Evolutionary conservation across 2,888 invertebrate genomes (phyloP), one percentile per base, ranked within the genome.

Genomic region (Habroteleia sp.): DNA sequence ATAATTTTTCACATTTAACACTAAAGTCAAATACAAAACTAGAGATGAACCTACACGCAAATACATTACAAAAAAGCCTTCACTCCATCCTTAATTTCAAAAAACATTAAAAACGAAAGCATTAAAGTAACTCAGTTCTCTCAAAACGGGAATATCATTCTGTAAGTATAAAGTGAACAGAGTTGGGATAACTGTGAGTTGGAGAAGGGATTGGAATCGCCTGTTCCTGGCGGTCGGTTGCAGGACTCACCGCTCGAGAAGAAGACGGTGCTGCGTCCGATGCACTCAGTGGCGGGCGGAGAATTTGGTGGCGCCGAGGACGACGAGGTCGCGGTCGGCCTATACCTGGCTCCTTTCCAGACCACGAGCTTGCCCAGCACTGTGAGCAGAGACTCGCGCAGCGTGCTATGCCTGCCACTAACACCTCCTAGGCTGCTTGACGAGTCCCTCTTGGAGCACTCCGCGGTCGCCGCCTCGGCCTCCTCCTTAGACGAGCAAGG

Each of bases 341-440:
- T 83, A 75, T 85, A 91, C 77, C 90, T 87, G 29, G 90, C 88
- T 77, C 91, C 89, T 79, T 90, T 89, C 91, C 91, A 90, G 52
- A 88, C 87, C 84, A 92, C 92, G 85, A 92, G 89, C 87, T 92
- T 92, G 81, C 92, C 92, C 79, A 92, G 90, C 82, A 92, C 91
- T 76, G 91, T 91, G 81, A 93, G 90, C 84, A 93, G 90, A 77
- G 93, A 93, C 86, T 92, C 92, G 81, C 93, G 91, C 82, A 93
- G 83, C 63, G 89, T 89, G 73, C 87, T 88, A 78, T 90, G 90
- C 75, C 90, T 87, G 48, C 85, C 82, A 68, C 82, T 84, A 71
- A 82, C 84, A 42, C 86, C 88, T 14, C 89, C 89, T 39, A 87
- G 76, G 58, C 88, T 88, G 75, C 85, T 85, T 65, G 85, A 86